These are phyloP conservation scores for Antechinus stuartii DNA, from an alignment of 2,113 vertebrate species.

Conservation along the genomic window DNA sequence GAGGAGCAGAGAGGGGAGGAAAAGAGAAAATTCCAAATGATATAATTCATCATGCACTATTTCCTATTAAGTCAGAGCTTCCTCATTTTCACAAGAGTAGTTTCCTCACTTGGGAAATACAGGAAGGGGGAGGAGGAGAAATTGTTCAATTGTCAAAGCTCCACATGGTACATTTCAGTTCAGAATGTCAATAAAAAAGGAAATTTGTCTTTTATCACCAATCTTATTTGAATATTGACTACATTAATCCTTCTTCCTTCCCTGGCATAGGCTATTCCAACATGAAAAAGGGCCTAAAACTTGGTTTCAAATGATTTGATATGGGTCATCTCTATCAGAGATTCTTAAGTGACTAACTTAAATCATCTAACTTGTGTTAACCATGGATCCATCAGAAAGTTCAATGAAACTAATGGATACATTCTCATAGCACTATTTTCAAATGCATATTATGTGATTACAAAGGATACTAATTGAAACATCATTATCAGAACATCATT, in stretches of 20 bases:
- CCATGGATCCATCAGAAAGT: background rate
- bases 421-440: background rate
- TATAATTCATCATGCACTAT: background rate
- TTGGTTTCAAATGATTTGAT: background rate
- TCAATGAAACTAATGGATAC: background rate
- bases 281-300: background rate
- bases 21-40: constrained; percentile 43
- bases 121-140: background rate
- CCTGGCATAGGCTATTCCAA: background rate
- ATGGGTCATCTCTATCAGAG: background rate
- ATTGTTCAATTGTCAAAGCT: background rate
- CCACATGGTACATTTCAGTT: background rate
- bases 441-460: background rate
- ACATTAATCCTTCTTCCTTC: background rate
- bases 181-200: background rate
- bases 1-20: background rate
- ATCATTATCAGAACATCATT: background rate
- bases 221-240: background rate
- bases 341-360: background rate
- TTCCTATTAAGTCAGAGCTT: constrained; percentile 10
- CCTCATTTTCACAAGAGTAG: constrained; percentile 6
- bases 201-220: background rate
- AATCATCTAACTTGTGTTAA: background rate
- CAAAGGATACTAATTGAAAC: background rate
- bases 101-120: background rate